phyloP scores from a whole-genome alignment of 2,797 vertebrate species.

The Silurus lanzhouensis region DNA sequence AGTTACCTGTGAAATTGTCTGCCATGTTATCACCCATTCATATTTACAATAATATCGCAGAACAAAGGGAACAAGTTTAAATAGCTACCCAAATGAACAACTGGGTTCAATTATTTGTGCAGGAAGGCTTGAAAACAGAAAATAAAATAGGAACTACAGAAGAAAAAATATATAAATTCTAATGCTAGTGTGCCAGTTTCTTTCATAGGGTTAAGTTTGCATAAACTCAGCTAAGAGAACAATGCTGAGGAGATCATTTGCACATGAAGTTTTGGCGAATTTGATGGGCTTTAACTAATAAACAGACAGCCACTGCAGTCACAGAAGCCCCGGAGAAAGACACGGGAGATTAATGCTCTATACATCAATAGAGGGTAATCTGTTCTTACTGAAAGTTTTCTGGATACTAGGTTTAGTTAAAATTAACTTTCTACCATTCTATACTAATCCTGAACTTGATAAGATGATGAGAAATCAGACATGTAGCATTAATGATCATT shows the following conservation, averaged over 20 bases:
- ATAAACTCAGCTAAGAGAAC: slow-evolving; percentile 14
- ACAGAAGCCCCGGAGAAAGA: slow-evolving; percentile 49
- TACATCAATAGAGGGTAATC: slow-evolving; percentile 68
- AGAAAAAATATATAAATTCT: slow-evolving; percentile 8
- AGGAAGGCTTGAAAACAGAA: slow-evolving; percentile 44
- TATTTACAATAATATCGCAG: too few relatives aligned
- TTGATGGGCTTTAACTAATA: background rate
- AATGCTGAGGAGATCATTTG: slow-evolving; percentile 35
- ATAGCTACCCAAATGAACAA: slow-evolving; percentile 76
- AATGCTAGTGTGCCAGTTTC: slow-evolving; percentile 27
- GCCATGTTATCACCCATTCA: too few relatives aligned
- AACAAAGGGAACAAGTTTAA: slow-evolving; percentile 84
- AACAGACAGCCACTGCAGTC: slow-evolving; percentile 24
- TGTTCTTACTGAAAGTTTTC: slow-evolving; percentile 41
- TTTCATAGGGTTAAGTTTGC: slow-evolving; percentile 42
- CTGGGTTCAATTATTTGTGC: slow-evolving; percentile 53
- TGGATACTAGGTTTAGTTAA: slow-evolving; percentile 54
- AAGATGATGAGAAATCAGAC: slow-evolving; percentile 42
- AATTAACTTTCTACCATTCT: slow-evolving; percentile 67
- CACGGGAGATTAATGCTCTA: slow-evolving; percentile 22
- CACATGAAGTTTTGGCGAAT: slow-evolving; percentile 54
- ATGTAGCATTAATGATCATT: background rate
- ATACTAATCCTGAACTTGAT: slow-evolving; percentile 58
- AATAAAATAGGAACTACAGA: slow-evolving; percentile 4
- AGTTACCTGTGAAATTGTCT: too few relatives aligned